phyloP scores from a whole-genome alignment of 1,140 invertebrate species.

The Nasonia giraulti region DNA sequence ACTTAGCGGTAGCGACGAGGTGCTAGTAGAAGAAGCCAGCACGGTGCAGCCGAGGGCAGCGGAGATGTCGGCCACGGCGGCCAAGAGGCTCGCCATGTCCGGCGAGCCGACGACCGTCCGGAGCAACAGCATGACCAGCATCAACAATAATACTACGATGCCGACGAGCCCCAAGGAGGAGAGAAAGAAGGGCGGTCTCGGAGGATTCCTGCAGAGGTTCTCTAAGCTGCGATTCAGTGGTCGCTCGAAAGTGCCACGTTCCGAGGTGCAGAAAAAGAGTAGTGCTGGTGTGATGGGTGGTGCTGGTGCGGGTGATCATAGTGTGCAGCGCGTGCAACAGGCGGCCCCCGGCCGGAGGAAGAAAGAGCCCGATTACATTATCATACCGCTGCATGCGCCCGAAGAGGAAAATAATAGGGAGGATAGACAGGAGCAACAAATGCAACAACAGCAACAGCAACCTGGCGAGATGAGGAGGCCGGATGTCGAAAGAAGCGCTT shows the following conservation, averaged over 20 bases:
- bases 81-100: conserved; percentile 70
- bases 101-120: conserved; percentile 53
- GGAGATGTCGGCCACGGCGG: conserved; percentile 66
- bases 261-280: conserved; percentile 63
- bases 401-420: conserved; percentile 59
- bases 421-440: conserved; percentile 46
- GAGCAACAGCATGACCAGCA: conserved; percentile 43
- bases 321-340: background rate
- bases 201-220: conserved; percentile 75
- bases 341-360: conserved; percentile 53
- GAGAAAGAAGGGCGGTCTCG: conserved; percentile 70
- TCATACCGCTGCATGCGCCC: conserved; percentile 73
- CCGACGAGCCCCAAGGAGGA: conserved; percentile 52
- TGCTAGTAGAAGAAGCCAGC: conserved; percentile 56
- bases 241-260: conserved; percentile 69
- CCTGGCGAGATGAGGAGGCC: conserved; percentile 29
- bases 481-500: conserved; percentile 61
- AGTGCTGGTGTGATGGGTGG: background rate
- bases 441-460: conserved; percentile 18
- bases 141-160: background rate
- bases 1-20: conserved; percentile 61
- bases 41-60: conserved; percentile 51
- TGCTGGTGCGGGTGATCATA: conserved; percentile 26
- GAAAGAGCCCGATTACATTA: conserved; percentile 71
- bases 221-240: conserved; percentile 74